Evolutionary conservation across 1,140 invertebrate species (phyloP).

Genomic region (Forficula auricularia): DNA sequence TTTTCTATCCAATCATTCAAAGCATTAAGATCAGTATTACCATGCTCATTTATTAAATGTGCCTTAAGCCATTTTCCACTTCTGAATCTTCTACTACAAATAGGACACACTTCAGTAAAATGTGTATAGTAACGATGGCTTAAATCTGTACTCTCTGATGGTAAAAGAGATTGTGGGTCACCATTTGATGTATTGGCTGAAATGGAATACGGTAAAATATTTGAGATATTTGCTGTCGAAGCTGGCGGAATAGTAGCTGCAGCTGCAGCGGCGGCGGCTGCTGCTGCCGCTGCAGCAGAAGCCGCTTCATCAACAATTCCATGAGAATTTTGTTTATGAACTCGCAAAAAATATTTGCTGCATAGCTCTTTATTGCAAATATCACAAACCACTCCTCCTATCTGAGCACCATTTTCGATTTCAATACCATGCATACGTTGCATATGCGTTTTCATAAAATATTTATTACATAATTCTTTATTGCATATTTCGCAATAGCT

Average conservation of each 20-base stretch:
- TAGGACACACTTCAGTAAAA: conserved; percentile 62
- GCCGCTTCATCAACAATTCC: conserved; percentile 60
- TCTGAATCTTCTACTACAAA: conserved; percentile 74
- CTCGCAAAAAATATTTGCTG: conserved; percentile 91
- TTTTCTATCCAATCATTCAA: too few species aligned
- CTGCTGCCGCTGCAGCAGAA: conserved; percentile 11
- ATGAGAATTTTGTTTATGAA: conserved; percentile 95
- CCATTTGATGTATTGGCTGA: neutral
- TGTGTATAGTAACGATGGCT: conserved; percentile 46
- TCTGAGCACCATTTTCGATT: conserved; percentile 75
- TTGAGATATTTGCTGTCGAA: conserved; percentile 11
- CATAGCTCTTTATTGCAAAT: conserved; percentile 94
- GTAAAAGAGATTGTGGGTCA: conserved; percentile 24
- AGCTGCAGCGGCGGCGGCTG: conserved; percentile 29
- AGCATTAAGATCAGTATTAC: conserved; percentile 33
- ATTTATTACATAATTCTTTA: conserved; percentile 98
- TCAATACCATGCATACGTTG: conserved; percentile 97
- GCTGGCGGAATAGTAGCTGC: neutral
- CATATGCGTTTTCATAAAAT: conserved; percentile 99
- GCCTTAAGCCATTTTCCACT: conserved; percentile 78
- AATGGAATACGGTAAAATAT: conserved; percentile 5
- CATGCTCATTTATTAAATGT: conserved; percentile 75
- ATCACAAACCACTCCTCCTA: conserved; percentile 85
- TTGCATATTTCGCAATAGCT: conserved; percentile 98
- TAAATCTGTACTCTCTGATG: conserved; percentile 34